Percentiles rank a stretch among this genome's conserved stretches.
Conservation (phyloP, 2,113 vertebrate species). For the Phocoena phocoena region DNA sequence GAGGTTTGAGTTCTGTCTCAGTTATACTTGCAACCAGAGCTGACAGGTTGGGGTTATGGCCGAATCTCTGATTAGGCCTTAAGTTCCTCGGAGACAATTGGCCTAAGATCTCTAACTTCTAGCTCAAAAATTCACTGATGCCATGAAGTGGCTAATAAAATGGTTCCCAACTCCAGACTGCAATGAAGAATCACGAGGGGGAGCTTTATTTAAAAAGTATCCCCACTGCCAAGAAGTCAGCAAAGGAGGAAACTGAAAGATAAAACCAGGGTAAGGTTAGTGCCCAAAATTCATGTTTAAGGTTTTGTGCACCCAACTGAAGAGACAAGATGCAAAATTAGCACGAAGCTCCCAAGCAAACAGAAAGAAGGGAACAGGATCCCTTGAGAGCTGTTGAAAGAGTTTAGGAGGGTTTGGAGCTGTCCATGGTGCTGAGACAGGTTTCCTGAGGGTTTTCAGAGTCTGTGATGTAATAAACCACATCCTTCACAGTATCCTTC, state of each 20-base stretch:
- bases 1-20: not conserved
- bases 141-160: not conserved
- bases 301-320: too few relatives aligned
- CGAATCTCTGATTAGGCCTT: not conserved
- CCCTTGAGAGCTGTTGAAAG: not conserved
- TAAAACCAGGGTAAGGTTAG: not conserved
- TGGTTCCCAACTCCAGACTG: not conserved
- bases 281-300: not conserved
- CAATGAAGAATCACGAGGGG: not conserved
- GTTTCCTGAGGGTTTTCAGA: not conserved
- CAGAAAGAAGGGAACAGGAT: not conserved
- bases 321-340: not conserved
- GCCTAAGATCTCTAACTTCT: not conserved
- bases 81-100: not conserved
- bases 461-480: not conserved
- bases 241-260: not conserved
- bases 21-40: not conserved
- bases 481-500: not conserved
- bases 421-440: slow-evolving; percentile 38
- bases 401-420: rapidly evolving
- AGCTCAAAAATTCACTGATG: not conserved
- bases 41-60: not conserved
- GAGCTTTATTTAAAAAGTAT: not conserved
- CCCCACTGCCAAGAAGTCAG: not conserved
- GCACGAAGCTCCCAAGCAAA: not conserved